Conservation (phyloP, 2,113 vertebrate species). For the Callocephalon fimbriatum region DNA sequence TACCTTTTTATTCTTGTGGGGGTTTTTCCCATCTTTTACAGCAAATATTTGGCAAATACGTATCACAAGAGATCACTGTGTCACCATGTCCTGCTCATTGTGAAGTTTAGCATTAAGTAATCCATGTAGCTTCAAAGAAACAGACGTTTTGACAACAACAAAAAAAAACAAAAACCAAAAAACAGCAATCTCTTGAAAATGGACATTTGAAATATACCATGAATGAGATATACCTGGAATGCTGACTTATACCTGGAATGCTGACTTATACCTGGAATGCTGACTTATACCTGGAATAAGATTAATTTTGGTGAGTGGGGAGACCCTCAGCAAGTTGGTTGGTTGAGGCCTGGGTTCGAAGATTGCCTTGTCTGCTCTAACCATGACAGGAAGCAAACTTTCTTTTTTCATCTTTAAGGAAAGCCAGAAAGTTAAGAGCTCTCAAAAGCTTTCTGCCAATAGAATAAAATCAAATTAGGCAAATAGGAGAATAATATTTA, state of each 20-base stretch:
- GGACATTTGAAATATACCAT: background rate
- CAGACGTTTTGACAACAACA: background rate
- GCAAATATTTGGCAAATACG: background rate
- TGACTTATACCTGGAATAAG: background rate
- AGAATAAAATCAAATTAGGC: background rate
- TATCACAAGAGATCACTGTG: background rate
- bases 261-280: too few species aligned
- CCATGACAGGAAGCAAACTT: background rate
- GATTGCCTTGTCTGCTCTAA: background rate
- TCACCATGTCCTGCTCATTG: background rate
- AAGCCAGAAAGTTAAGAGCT: background rate
- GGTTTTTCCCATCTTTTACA: background rate
- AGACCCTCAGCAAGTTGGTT: background rate
- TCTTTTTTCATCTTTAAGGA: background rate
- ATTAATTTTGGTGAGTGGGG: background rate
- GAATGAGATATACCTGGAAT: background rate
- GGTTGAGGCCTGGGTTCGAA: background rate
- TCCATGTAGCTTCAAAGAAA: background rate
- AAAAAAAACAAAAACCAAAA: background rate
- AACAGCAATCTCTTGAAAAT: background rate
- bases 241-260: too few species aligned
- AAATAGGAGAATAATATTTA: background rate
- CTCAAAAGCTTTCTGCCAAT: background rate
- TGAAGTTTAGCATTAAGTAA: background rate
- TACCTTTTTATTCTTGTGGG: background rate